Evolutionary conservation across 2,888 invertebrate species (phyloP).

Genomic region (Parapristionchus giblindavisi): DNA sequence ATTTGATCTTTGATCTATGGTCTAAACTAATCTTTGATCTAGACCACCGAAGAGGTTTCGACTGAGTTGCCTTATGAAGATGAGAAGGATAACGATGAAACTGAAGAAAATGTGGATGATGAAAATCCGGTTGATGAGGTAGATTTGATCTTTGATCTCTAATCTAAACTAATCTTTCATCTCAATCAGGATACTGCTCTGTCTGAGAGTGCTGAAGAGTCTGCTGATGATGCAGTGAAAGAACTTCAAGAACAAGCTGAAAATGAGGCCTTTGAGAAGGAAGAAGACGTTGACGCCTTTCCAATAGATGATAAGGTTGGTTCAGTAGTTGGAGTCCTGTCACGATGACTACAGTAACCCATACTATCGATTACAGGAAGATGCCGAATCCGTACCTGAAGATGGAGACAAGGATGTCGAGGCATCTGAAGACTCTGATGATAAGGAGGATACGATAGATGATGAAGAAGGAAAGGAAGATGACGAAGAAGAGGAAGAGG

Average conservation of each 20-base stretch:
- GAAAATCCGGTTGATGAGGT: background rate
- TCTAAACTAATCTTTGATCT: no score
- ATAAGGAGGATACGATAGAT: background rate
- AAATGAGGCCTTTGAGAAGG: background rate
- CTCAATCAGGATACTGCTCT: no score
- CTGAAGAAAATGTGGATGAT: background rate
- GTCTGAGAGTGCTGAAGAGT: background rate
- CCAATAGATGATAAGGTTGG: background rate
- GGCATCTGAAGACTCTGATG: background rate
- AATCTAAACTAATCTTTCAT: no score
- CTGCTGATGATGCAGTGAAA: background rate
- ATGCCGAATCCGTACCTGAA: background rate
- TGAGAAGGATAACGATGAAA: background rate
- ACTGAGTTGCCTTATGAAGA: background rate
- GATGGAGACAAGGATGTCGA: background rate
- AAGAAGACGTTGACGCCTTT: background rate
- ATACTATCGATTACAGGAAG: background rate
- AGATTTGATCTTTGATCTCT: no score
- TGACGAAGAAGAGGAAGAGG: conserved; percentile 4
- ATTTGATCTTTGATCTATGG: no score
- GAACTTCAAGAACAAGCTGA: background rate
- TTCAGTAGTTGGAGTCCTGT: background rate
- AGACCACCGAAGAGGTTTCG: no score
- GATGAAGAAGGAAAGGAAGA: background rate
- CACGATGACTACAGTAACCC: background rate